Conservation (phyloP, 37 sponge, comb jelly and placozoan species). For the Hormiphora californensis region DNA sequence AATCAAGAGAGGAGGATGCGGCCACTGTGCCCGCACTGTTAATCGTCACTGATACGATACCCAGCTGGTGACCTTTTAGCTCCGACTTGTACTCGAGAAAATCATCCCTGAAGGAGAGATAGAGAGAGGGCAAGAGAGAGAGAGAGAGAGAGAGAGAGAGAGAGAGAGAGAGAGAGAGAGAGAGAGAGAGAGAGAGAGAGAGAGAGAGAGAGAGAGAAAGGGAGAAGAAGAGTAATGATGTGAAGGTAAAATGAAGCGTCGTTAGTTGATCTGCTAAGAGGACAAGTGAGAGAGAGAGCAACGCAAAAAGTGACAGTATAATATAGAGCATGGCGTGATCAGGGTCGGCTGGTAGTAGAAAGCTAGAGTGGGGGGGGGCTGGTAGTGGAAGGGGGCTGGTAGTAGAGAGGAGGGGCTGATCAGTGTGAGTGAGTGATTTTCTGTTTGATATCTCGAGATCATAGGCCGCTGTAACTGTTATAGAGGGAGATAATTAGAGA, state of each 20-base stretch:
- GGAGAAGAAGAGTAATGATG: conserved; percentile 19
- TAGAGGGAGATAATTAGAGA: neutral
- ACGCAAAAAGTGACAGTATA: too few species aligned
- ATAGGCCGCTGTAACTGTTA: neutral
- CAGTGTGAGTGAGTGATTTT: neutral
- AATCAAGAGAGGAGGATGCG: conserved; percentile 93
- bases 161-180: neutral
- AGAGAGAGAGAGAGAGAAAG: conserved; percentile 43
- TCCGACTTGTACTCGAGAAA: conserved; percentile 65
- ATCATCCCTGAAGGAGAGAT: conserved; percentile 62
- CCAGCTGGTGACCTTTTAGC: conserved; percentile 93
- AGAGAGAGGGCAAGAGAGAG: conserved; percentile 34
- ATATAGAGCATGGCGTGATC: too few species aligned
- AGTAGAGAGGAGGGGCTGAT: neutral
- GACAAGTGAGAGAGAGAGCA: conserved; percentile 10
- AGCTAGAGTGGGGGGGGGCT: too few species aligned
- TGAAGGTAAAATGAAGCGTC: neutral
- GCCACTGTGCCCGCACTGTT: conserved; percentile 78
- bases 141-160: neutral
- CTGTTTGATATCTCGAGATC: neutral
- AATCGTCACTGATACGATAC: conserved; percentile 90
- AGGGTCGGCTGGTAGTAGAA: too few species aligned
- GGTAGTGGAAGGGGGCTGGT: neutral
- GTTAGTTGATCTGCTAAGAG: neutral
- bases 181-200: conserved; percentile 22